Evolutionary conservation across 2,888 invertebrate genomes (phyloP).

Genomic region (Acheta domesticus): DNA sequence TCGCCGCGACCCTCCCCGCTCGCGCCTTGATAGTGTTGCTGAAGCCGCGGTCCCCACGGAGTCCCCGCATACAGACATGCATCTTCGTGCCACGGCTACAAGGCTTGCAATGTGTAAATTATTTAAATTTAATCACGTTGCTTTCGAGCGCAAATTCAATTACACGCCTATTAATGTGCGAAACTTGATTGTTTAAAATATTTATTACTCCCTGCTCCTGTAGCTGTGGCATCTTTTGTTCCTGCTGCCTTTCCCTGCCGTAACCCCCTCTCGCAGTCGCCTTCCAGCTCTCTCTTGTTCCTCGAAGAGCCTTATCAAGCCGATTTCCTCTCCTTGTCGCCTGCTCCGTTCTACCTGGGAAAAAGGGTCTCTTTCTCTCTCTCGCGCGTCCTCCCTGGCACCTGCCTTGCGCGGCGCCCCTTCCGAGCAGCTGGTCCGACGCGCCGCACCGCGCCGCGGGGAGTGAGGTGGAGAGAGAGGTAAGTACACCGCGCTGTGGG

Average conservation of each 20-base stretch:
- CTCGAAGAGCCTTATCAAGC: slow-evolving; percentile 12
- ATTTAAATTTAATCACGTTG: slow-evolving; percentile 50
- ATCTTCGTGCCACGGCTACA: slow-evolving; percentile 27
- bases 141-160: slow-evolving; percentile 47
- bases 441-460: background rate
- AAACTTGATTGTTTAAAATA: slow-evolving; percentile 43
- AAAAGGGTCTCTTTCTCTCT: background rate
- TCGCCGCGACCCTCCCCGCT: background rate
- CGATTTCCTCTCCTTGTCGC: background rate
- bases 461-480: background rate
- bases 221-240: slow-evolving; percentile 34
- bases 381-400: background rate
- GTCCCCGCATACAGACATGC: slow-evolving; percentile 19
- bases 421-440: background rate
- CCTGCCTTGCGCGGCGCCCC: slow-evolving; percentile 21
- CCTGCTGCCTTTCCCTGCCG: slow-evolving; percentile 24
- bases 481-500: background rate
- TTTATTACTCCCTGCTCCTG: slow-evolving; percentile 38
- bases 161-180: slow-evolving; percentile 45
- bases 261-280: background rate
- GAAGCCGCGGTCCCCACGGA: slow-evolving; percentile 20
- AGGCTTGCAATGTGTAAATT: slow-evolving; percentile 42
- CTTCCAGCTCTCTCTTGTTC: slow-evolving; percentile 18
- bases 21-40: slow-evolving; percentile 5
- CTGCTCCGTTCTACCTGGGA: background rate